These are phyloP conservation scores for Diabrotica virgifera DNA, from an alignment of 1,140 invertebrate genomes.

Conservation along the genomic window DNA sequence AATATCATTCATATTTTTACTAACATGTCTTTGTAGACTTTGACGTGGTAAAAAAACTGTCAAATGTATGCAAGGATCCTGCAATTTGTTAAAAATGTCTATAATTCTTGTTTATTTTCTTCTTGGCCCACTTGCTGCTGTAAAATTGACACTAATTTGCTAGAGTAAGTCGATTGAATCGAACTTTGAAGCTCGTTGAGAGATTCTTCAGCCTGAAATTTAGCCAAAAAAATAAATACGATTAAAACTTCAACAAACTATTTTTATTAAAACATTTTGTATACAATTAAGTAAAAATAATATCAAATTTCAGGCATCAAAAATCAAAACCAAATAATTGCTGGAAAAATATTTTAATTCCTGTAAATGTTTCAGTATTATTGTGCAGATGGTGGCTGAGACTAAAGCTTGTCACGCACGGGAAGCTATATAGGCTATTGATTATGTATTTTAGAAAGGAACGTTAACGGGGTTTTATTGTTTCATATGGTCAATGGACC, in stretches of 20 bases:
- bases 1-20: no score
- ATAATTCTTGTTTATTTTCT: constrained; percentile 23
- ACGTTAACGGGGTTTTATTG: no score
- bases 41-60: background rate
- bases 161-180: constrained; percentile 56
- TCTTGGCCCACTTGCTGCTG: constrained; percentile 24
- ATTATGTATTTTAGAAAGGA: no score
- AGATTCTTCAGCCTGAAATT: constrained; percentile 62
- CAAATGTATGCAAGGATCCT: background rate
- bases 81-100: constrained; percentile 18
- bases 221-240: constrained; percentile 21
- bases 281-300: background rate
- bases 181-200: constrained; percentile 62
- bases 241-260: no score
- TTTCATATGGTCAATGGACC: no score
- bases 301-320: background rate
- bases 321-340: no score
- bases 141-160: constrained; percentile 37
- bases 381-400: no score
- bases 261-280: background rate
- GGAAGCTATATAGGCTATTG: no score
- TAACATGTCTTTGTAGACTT: no score
- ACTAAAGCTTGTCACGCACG: no score
- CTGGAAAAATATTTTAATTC: background rate
- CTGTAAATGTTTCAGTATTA: no score